These are phyloP conservation scores for Fistularia tabacaria DNA, from an alignment of 2,797 vertebrate species.

Conservation along the genomic window DNA sequence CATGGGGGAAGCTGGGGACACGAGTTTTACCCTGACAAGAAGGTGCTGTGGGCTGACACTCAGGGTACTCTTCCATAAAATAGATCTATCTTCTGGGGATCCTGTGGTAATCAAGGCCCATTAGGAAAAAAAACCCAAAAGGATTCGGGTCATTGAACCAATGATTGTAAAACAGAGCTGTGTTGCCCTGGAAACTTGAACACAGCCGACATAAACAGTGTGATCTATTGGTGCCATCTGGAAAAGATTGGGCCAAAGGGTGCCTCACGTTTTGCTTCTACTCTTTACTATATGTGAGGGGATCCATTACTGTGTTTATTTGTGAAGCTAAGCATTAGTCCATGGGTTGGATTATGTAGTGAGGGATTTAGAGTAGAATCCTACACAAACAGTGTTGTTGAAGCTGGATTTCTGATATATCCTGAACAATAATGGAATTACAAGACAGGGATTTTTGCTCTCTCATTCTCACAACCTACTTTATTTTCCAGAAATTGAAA, in stretches of 20 bases:
- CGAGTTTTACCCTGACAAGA: slow-evolving; percentile 25
- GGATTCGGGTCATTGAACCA: slow-evolving; percentile 57
- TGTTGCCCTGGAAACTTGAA: slow-evolving; percentile 82
- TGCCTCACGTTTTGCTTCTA: slow-evolving; percentile 66
- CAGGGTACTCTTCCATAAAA: slow-evolving; percentile 60
- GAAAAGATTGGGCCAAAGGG: slow-evolving; percentile 81
- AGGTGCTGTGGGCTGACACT: slow-evolving; percentile 59
- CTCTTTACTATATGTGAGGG: slow-evolving; percentile 51
- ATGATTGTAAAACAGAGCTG: slow-evolving; percentile 65
- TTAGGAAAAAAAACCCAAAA: slow-evolving; percentile 11
- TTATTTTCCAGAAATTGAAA: slow-evolving; percentile 75
- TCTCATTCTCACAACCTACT: slow-evolving; percentile 59
- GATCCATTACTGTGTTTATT: slow-evolving; percentile 86
- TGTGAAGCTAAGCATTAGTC: slow-evolving; percentile 79
- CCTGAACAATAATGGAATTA: slow-evolving; percentile 74
- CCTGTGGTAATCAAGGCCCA: slow-evolving; percentile 62
- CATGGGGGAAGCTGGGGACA: slow-evolving; percentile 23
- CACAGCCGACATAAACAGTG: slow-evolving; percentile 84
- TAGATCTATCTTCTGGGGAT: slow-evolving; percentile 50
- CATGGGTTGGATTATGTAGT: slow-evolving; percentile 58
- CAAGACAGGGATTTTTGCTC: slow-evolving; percentile 57
- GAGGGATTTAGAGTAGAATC: slow-evolving; percentile 58
- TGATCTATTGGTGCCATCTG: slow-evolving; percentile 92
- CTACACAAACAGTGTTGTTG: slow-evolving; percentile 67
- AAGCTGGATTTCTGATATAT: slow-evolving; percentile 70